Evolutionary conservation across 2,797 vertebrate species (phyloP).

Genomic region (Sternarchorhynchus goeldii): DNA sequence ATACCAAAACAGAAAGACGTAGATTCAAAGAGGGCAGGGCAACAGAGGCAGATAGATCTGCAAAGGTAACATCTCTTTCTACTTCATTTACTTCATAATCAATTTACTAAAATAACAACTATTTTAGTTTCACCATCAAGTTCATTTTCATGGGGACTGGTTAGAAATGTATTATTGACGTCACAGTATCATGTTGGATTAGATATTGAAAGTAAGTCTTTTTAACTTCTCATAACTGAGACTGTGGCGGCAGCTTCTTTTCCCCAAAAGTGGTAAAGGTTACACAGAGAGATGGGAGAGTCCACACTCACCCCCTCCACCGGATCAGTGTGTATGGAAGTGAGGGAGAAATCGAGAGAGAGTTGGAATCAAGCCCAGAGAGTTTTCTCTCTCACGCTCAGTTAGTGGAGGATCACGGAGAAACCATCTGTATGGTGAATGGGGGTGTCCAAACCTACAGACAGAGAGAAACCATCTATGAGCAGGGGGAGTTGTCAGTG

Average conservation of each 20-base stretch:
- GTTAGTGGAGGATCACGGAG: conserved; percentile 67
- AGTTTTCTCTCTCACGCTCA: conserved; percentile 56
- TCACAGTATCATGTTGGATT: background rate
- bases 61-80: conserved; percentile 81
- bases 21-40: conserved; percentile 86
- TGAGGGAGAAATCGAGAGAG: conserved; percentile 77
- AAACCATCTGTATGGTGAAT: conserved; percentile 65
- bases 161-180: background rate
- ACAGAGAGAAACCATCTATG: conserved; percentile 43
- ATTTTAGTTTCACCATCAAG: background rate
- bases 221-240: conserved; percentile 3
- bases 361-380: conserved; percentile 79
- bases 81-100: no score
- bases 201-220: background rate
- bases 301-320: background rate
- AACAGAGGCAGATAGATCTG: conserved; percentile 96
- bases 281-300: background rate
- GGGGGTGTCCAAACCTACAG: conserved; percentile 66
- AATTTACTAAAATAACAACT: no score
- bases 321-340: conserved; percentile 69
- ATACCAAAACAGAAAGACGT: conserved; percentile 87
- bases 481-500: conserved; percentile 50
- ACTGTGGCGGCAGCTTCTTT: conserved; percentile 41
- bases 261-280: conserved; percentile 35
- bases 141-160: background rate